Base-by-base conservation (phyloP, 2,113 vertebrate genomes). In the Xiphophorus maculatus region DNA sequence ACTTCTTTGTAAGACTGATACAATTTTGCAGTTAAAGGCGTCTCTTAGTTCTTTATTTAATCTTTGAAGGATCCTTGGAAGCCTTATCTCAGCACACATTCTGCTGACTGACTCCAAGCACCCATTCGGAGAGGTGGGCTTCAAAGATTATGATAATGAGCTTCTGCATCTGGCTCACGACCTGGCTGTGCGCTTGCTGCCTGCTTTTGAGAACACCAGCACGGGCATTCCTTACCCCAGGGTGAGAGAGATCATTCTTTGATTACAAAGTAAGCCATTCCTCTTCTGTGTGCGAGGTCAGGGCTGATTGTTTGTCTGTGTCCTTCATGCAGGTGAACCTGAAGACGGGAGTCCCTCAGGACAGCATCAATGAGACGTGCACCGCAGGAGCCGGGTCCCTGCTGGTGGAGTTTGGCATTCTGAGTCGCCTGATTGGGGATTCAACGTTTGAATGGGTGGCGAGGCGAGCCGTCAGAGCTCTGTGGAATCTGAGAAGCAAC, bases 391-490 rank as follows among this genome's bases (percentile, higher is more conserved):
- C 98, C 0, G 98, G 98, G 0, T 99, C 98, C 51, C 86, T 99
- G 66, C 93, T 99, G 83, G 97, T 99, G 89, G 98, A 99, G 83
- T 99, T 99, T 80, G 98, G 98, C 6, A 97, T 99, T 85, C 92
- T 99, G 37, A 99, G 98, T 87, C 96, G 97, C n/a, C 91, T 99
- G 75, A 95, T 98, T 0, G 98, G 98, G 0, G 98, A 99, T 82
- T 97, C 97, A 37, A 99, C 98, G 0, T 99, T 99, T 44, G 98
- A 99, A 2, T 98, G 97, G 96, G 97, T 99, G 35, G 98, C 98
- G 68, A 93, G 98, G 28, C 93, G 97, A 74, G 98, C 98, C 0
- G 98, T 99, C 72, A 95, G 95, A 88, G 97, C 98, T 0, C 96
- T 99, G 29, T 99, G 98, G 98, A 96, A 83, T 79, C 95, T 99